Base-by-base conservation (phyloP, 2,113 vertebrate genomes). In the Gulo gulo region DNA sequence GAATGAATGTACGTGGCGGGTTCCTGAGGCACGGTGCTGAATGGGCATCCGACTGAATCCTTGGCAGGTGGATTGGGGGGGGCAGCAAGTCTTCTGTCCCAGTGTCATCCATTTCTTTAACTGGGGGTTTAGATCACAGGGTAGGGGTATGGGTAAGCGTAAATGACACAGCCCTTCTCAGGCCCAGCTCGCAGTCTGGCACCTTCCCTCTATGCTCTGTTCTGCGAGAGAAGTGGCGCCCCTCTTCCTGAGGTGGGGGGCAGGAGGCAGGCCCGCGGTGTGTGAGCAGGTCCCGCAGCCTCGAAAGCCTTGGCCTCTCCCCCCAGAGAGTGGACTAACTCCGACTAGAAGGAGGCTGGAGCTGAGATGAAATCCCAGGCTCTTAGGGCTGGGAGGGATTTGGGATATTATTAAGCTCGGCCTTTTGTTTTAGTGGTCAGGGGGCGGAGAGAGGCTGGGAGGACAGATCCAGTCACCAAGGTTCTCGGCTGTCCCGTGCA, bases 111-210 rank as follows among this genome's bases (percentile, higher is more conserved):
- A 0, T 69, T 36, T 73, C 59, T 47, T 50, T n/a, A 23, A 47
- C n/a, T 24, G 74, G 29, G 55, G 10, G 4, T 55, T 86, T 83
- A 67, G 39, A 8, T 61, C 5, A 1, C 21, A 45, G 39, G 2
- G 2, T 4, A 15, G 42, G 42, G 1, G 2, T 4, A 15, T 47
- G 42, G 1, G 2, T 4, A 15, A 55, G n/a, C 4, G 0, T 42
- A 7, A 50, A 39, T 85, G 81, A 21, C n/a, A 47, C 0, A 2
- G 6, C 18, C 8, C 31, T 21, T 82, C 63, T 82, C 65, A 29
- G 36, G 50, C 34, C 3, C 65, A 18, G 57, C 65, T 36, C 3
- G 11, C 20, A 9, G 15, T 4, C 34, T 69, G 42, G 45, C 2
- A 31, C 34, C 34, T 69, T 26, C 11, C 80, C 18, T 63, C 36